Conservation (phyloP, 2,888 invertebrate genomes). For the Sarcophaga rosellei region DNA sequence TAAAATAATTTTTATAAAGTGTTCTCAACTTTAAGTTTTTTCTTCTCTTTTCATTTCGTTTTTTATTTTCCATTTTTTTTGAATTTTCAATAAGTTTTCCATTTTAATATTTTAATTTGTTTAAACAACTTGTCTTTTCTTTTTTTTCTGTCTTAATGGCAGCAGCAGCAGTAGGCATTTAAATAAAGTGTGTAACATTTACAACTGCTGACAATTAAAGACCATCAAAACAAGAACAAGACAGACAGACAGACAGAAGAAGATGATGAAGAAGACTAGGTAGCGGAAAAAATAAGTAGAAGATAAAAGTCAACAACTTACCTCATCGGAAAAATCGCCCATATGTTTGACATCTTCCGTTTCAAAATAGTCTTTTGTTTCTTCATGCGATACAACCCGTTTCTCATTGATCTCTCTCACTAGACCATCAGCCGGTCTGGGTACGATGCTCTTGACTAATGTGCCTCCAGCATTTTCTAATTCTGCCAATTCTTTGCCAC, state of each 20-base stretch:
- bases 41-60: slow-evolving; percentile 3
- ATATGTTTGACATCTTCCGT: slow-evolving; percentile 92
- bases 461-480: slow-evolving; percentile 73
- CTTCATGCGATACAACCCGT: slow-evolving; percentile 90
- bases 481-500: slow-evolving; percentile 61
- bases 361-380: slow-evolving; percentile 90
- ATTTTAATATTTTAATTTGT: slow-evolving; percentile 49
- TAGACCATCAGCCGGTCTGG: slow-evolving; percentile 87
- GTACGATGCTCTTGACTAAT: slow-evolving; percentile 82
- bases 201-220: slow-evolving; percentile 22
- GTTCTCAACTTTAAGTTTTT: slow-evolving; percentile 25
- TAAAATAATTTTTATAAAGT: slow-evolving; percentile 36
- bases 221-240: slow-evolving; percentile 14
- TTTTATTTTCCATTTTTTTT: neutral
- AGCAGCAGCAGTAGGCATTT: neutral
- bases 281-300: neutral
- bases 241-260: neutral
- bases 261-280: no score
- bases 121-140: slow-evolving; percentile 46
- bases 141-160: slow-evolving; percentile 28
- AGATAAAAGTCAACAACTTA: slow-evolving; percentile 81
- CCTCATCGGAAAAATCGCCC: slow-evolving; percentile 93
- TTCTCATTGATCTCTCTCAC: slow-evolving; percentile 91
- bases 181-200: slow-evolving; percentile 13
- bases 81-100: slow-evolving; percentile 43